phyloP scores from a whole-genome alignment of 2,888 invertebrate genomes.

The Leucozona laternaria region DNA sequence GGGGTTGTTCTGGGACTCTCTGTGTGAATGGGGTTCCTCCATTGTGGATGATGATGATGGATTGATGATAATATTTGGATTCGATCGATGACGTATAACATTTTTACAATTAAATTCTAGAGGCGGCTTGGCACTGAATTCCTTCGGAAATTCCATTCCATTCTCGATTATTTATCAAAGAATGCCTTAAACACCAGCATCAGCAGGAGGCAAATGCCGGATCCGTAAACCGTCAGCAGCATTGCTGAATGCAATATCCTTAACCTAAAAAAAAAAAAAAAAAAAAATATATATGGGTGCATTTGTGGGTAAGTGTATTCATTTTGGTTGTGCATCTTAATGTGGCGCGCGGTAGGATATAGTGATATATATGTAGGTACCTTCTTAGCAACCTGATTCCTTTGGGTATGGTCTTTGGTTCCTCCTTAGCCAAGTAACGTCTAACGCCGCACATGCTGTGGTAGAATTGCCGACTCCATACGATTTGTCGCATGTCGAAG shows the following conservation, averaged over 20 bases:
- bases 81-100: constrained; percentile 27
- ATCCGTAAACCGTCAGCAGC: constrained; percentile 76
- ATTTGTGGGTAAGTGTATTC: neutral
- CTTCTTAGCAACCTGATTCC: constrained; percentile 86
- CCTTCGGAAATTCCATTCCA: constrained; percentile 53
- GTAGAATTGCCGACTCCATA: constrained; percentile 86
- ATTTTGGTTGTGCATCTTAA: constrained; percentile 18
- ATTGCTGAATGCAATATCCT: constrained; percentile 78
- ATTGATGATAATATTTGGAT: constrained; percentile 5
- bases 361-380: constrained; percentile 80
- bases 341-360: neutral
- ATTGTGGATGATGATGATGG: constrained; percentile 1
- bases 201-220: constrained; percentile 68
- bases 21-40: constrained; percentile 19
- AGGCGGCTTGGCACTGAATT: constrained; percentile 72
- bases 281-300: constrained; percentile 2
- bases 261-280: constrained; percentile 74
- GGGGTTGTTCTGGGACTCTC: neutral
- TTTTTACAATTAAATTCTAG: constrained; percentile 50
- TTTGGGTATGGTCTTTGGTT: constrained; percentile 87
- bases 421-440: constrained; percentile 91
- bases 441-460: constrained; percentile 89
- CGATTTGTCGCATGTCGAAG: constrained; percentile 88
- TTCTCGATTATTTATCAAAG: constrained; percentile 67
- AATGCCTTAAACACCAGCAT: constrained; percentile 74